phyloP scores from a whole-genome alignment of 23 tunicate species.

The Diplosoma virens region DNA sequence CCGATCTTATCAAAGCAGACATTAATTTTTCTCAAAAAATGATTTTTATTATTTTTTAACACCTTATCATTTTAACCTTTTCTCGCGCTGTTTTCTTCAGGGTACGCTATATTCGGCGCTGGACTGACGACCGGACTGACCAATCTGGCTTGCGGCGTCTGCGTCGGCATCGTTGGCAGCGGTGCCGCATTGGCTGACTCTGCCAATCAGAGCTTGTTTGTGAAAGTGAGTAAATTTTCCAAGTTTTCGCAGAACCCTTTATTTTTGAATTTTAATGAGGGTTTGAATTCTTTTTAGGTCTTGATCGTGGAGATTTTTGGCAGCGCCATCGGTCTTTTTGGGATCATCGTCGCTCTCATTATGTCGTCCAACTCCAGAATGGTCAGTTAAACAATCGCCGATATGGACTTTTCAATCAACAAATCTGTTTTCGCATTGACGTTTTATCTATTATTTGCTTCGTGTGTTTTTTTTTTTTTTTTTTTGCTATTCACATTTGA shows the following conservation, averaged over 20 bases:
- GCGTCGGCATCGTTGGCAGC: slow-evolving; percentile 99
- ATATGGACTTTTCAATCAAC: too few relatives aligned
- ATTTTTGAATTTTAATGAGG: too few relatives aligned
- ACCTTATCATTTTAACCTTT: too few relatives aligned
- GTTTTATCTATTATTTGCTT: too few relatives aligned
- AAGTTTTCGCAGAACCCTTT: too few relatives aligned
- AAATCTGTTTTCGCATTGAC: too few relatives aligned
- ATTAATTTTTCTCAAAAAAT: too few relatives aligned
- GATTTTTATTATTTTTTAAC: too few relatives aligned
- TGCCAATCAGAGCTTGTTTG: slow-evolving; percentile 88
- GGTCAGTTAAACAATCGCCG: too few relatives aligned
- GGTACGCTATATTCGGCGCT: slow-evolving; percentile 88
- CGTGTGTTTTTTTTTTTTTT: too few relatives aligned
- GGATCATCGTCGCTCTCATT: slow-evolving; percentile 87
- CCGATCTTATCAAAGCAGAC: too few relatives aligned
- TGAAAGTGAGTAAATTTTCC: slow-evolving; percentile 58
- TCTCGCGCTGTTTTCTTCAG: slow-evolving; percentile 34
- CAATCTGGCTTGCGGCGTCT: slow-evolving; percentile 95
- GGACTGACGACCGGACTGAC: slow-evolving; percentile 88
- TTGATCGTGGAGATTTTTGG: slow-evolving; percentile 98
- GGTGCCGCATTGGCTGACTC: slow-evolving; percentile 99
- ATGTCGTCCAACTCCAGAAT: slow-evolving; percentile 73
- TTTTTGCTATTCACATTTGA: too few relatives aligned
- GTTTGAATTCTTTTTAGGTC: slow-evolving; percentile 52
- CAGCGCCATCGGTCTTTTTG: slow-evolving; percentile 95